These are phyloP conservation scores for Rhagophthalmus giganteus DNA, from an alignment of 2,888 invertebrate genomes.

Conservation along the genomic window DNA sequence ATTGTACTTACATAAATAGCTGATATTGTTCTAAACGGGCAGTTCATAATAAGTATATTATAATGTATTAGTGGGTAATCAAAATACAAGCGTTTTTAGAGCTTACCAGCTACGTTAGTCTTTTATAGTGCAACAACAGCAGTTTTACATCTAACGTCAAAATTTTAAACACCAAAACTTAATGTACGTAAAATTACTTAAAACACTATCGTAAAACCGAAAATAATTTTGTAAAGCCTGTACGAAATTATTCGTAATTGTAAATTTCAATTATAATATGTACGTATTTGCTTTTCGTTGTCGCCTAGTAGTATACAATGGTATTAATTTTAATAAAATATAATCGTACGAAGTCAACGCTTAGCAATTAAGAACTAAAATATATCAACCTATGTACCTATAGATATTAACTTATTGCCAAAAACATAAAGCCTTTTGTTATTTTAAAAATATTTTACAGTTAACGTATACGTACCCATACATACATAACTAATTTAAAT, in stretches of 20 bases:
- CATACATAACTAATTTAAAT: not conserved
- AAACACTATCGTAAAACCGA: too few relatives aligned
- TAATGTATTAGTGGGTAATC: constrained; percentile 24
- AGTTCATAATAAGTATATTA: too few relatives aligned
- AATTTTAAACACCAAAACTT: constrained; percentile 26
- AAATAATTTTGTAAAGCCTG: too few relatives aligned
- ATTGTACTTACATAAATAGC: constrained; percentile 37
- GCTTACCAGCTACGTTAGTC: constrained; percentile 24
- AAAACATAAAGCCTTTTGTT: not conserved
- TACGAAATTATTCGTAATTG: too few relatives aligned
- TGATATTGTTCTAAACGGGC: constrained; percentile 42
- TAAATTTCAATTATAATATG: too few relatives aligned
- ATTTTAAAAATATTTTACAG: not conserved
- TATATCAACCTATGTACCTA: not conserved
- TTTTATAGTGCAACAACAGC: constrained; percentile 30
- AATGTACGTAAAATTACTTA: not conserved
- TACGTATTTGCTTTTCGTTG: too few relatives aligned
- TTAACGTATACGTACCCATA: not conserved
- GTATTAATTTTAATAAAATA: too few relatives aligned
- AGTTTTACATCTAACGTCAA: constrained; percentile 28
- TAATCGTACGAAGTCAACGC: not conserved
- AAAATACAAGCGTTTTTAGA: constrained; percentile 26
- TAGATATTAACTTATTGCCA: not conserved
- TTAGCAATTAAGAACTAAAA: not conserved
- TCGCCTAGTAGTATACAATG: too few relatives aligned